Evolutionary conservation across 2,888 invertebrate species (phyloP).

Genomic region (Melinopterus prodromus): DNA sequence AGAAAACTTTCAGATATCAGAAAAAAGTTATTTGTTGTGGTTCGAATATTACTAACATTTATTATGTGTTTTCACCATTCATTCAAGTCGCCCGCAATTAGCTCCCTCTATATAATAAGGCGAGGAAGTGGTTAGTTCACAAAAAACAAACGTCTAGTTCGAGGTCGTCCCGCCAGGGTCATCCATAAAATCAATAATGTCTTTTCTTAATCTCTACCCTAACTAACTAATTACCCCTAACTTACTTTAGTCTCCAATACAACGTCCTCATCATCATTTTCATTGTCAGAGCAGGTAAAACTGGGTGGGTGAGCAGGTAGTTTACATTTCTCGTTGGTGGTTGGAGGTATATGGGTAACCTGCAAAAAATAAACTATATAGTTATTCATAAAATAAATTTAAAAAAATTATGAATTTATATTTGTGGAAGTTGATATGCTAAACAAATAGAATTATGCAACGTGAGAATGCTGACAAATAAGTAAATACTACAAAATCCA

Average conservation of each 20-base stretch:
- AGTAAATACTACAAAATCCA: slow-evolving; percentile 4
- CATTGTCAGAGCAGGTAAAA: slow-evolving; percentile 48
- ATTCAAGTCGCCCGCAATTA: too few species aligned
- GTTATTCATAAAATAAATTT: background rate
- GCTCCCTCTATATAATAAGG: too few species aligned
- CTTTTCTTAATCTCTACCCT: too few species aligned
- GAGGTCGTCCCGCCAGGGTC: too few species aligned
- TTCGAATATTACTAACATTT: too few species aligned
- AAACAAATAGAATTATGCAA: background rate
- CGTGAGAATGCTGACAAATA: background rate
- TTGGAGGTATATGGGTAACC: slow-evolving; percentile 43
- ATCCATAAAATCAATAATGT: too few species aligned
- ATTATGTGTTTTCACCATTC: too few species aligned
- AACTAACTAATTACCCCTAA: background rate
- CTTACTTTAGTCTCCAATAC: slow-evolving; percentile 43
- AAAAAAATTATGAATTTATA: background rate
- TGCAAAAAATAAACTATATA: slow-evolving; percentile 33
- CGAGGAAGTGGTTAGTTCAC: too few species aligned
- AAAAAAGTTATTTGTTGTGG: too few species aligned
- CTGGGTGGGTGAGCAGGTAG: slow-evolving; percentile 43
- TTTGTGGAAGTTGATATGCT: background rate
- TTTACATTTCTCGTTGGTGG: slow-evolving; percentile 42
- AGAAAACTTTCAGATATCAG: too few species aligned
- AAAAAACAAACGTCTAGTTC: too few species aligned
- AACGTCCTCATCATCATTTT: slow-evolving; percentile 48